Evolutionary conservation across 2,113 vertebrate species (phyloP).

Genomic region (Aldabrachelys gigantea): DNA sequence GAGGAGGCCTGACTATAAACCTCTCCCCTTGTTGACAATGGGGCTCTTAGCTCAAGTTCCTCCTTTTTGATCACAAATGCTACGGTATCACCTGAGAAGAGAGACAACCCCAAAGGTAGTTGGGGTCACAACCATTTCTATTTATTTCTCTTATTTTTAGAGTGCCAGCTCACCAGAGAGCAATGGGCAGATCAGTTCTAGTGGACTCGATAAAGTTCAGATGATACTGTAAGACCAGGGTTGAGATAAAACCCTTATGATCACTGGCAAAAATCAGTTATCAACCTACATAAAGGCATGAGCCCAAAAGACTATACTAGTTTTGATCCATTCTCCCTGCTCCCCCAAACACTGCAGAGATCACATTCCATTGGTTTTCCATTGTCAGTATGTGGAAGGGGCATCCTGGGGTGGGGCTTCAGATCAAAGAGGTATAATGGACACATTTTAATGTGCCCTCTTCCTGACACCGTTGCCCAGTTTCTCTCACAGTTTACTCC

Average conservation of each 20-base stretch:
- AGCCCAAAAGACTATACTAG: too few species aligned
- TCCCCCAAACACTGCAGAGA: too few species aligned
- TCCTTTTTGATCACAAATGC: not conserved
- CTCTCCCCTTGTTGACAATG: not conserved
- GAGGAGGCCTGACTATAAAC: not conserved
- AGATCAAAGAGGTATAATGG: too few species aligned
- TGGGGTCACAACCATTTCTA: not conserved
- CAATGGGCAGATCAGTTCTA: not conserved
- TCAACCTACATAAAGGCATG: too few species aligned
- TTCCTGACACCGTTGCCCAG: too few species aligned
- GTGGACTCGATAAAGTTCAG: not conserved
- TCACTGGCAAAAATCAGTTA: not conserved
- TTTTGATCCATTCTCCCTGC: too few species aligned
- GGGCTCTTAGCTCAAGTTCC: not conserved
- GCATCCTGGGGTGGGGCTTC: too few species aligned
- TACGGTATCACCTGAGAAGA: accelerated
- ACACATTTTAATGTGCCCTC: too few species aligned
- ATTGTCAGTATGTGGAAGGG: too few species aligned
- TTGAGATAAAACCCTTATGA: not conserved
- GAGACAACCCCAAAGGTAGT: not conserved
- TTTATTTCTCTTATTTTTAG: not conserved
- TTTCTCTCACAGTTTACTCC: too few species aligned
- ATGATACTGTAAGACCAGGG: not conserved
- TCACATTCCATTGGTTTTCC: too few species aligned
- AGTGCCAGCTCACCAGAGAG: not conserved